A percentile compares a stretch with the other conserved stretches of the same genome.
These are phyloP conservation scores for Buphagus erythrorhynchus DNA, from an alignment of 2,797 vertebrate species.

Conservation along the genomic window DNA sequence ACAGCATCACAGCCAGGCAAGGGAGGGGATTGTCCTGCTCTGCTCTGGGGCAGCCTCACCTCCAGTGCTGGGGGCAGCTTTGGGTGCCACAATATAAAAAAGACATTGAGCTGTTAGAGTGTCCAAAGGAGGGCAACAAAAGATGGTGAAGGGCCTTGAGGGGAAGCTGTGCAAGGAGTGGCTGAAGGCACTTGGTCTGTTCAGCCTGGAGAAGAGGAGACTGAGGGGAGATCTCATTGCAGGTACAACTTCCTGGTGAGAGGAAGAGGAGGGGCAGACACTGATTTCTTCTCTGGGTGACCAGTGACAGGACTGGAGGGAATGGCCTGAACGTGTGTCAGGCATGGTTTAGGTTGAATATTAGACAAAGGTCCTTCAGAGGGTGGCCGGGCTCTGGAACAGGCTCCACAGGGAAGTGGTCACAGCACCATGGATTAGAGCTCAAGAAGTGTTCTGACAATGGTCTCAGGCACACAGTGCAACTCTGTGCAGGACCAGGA, in stretches of 20 bases:
- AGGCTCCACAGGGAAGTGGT: neutral
- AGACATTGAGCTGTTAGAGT: neutral
- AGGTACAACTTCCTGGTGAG: accelerated
- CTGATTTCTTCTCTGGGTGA: neutral
- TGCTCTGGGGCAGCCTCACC: neutral
- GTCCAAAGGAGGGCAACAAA: neutral
- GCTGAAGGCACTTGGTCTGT: neutral
- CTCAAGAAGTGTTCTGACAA: neutral
- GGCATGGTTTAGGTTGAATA: neutral
- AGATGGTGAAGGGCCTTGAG: neutral
- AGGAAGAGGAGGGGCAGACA: accelerated
- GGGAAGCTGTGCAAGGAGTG: accelerated
- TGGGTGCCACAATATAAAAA: neutral
- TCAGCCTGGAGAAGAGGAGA: neutral
- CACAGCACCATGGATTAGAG: neutral
- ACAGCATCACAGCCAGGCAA: accelerated
- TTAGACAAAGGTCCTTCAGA: neutral
- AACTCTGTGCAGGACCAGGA: neutral
- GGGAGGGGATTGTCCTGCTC: neutral
- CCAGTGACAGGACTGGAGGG: accelerated
- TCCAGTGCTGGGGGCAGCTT: accelerated
- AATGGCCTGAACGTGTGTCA: neutral
- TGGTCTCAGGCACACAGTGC: accelerated
- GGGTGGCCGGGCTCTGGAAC: neutral
- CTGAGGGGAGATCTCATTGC: accelerated